Base-by-base conservation (phyloP, 2,797 vertebrate genomes). In the Streptopelia turtur region DNA sequence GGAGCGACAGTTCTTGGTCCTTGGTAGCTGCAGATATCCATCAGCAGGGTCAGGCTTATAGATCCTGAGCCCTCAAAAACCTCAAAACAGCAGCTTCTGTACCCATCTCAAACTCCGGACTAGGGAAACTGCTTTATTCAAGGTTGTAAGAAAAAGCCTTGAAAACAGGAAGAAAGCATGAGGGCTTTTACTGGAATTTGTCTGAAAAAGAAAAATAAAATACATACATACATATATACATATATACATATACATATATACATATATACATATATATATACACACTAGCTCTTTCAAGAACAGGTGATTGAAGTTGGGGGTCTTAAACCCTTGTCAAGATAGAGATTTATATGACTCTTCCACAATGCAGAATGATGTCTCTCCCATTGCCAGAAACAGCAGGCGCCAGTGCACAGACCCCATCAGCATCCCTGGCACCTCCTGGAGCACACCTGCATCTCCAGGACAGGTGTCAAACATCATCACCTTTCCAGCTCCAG, bases 271-370 rank as follows among this genome's bases (percentile, higher is more conserved):
- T 43, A 43, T 9, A 41, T 41, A 3, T 1, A 52, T 30, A 16
- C 21, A 30, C 4, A 16, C 2, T 1, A 3, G 15, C 3, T 71
- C 25, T 82, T 49, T 55, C 15, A 59, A 35, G 28, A 57, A 4
- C 9, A 47, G 18, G 6, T 17, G 22, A 27, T 6, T n/a, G 28
- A 60, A 68, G 11, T 1, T 8, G 11, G 6, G 11, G 4, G 5
- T 74, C 22, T 33, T 23, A 77, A 57, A 65, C 22, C 31, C 47
- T 1, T 0, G 17, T 47, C 9, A 8, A 24, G 2, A 2, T 0
- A 33, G 11, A 23, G 27, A 9, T 50, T 57, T 33, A 13, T 28
- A 49, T 4, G 33, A 16, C 23, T 27, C 16, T 60, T 60, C 13
- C 52, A n/a, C n/a, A n/a, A 27, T 3, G 10, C 22, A 52, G 70